Evolutionary conservation across 2,888 invertebrate species (phyloP).

Genomic region (Galeopsomyia nigrocyanea): DNA sequence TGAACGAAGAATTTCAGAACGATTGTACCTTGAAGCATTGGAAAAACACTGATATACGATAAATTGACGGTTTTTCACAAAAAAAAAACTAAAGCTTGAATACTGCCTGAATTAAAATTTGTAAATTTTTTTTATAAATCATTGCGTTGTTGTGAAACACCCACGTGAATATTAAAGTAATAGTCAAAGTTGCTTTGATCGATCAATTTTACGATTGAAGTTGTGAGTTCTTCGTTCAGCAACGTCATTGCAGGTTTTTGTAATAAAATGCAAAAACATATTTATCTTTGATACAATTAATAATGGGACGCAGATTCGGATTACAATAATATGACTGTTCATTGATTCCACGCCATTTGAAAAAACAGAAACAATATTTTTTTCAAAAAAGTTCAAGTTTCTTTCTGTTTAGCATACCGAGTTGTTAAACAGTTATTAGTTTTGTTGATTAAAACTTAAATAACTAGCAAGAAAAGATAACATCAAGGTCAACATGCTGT

Average conservation of each 20-base stretch:
- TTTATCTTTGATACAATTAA: neutral
- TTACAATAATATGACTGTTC: no score
- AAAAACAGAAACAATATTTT: no score
- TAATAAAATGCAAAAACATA: constrained; percentile 21
- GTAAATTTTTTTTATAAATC: constrained; percentile 41
- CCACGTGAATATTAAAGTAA: constrained; percentile 5
- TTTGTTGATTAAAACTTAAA: no score
- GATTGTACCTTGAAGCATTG: constrained; percentile 23
- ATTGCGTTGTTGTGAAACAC: constrained; percentile 32
- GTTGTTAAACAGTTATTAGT: no score
- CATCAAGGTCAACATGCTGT: no score
- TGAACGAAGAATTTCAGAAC: constrained; percentile 47
- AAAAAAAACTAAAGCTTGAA: constrained; percentile 37
- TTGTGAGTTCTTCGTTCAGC: constrained; percentile 46
- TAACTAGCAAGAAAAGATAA: no score
- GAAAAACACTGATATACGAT: constrained; percentile 22
- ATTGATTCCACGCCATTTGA: no score
- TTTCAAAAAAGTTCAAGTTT: no score
- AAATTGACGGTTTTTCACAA: constrained; percentile 27
- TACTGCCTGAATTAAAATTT: constrained; percentile 47
- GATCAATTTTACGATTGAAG: constrained; percentile 12
- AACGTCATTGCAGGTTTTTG: constrained; percentile 27
- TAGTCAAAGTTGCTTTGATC: constrained; percentile 23
- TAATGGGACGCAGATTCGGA: no score
- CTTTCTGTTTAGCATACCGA: no score